Evolutionary conservation across 1,140 invertebrate species (phyloP), one percentile per base, ranked within the genome.

Genomic region (Drosophila pseudoobscura): DNA sequence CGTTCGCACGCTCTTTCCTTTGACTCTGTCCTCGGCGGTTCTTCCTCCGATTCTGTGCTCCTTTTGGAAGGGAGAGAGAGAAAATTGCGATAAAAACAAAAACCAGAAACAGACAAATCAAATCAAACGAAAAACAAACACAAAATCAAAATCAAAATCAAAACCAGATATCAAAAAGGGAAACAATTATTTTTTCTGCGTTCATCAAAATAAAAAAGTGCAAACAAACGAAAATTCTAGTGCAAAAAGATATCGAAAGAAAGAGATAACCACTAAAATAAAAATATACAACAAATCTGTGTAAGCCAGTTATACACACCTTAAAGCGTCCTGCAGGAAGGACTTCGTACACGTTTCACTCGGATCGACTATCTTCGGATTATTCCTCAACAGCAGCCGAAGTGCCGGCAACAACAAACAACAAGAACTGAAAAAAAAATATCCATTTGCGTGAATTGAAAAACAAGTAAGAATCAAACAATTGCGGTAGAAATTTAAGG

Each of bases 291-390:
- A 39, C 53, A 49, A 51, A 76, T 77, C 66, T 77, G 60, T 85
- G 74, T 88, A 64, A 58, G 69, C 49, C 56, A 71, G 69, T 57
- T 87, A 87, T 87, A 87, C 83, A 87, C 75, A 87, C 82, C 75
- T 70, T 50, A 77, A 59, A 64, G 68, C 85, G 73, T 78, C 78
- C 82, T 85, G 74, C 61, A 78, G 80, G 59, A 85, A 31, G 64
- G 74, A 78, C 64, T 39, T 72, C 58, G 72, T 8, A 64, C 41
- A 57, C 47, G 49, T 49, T 45, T 62, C 29, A 44, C 24, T 51
- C 43, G 64, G 53, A 69, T 50, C 58, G 20, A 31, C 20, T 20
- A 61, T 44, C 51, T 44, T 64, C 52, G 77, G 77, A 83, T 78
- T 83, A 78, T 75, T 78, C 29, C 63, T 59, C 47, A 45, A 15